Percentiles rank a stretch among this genome's conserved stretches.
Evolutionary conservation across 2,888 invertebrate genomes (phyloP).

Genomic region (Oscheius sp.): DNA sequence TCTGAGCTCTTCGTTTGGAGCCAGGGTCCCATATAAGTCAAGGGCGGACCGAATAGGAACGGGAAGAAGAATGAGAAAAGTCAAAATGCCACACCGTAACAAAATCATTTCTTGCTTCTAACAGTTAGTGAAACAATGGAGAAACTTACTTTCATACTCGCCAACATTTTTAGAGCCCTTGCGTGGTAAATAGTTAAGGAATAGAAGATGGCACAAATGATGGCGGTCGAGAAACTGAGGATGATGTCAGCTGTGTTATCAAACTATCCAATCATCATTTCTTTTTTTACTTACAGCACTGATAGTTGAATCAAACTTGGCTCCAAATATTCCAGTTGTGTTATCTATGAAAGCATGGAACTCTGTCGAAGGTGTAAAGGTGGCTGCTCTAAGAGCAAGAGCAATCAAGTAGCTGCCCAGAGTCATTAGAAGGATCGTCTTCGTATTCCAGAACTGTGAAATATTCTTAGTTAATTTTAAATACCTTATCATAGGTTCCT

Average conservation of each 20-base stretch:
- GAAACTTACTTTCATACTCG: no score
- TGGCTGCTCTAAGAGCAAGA: background rate
- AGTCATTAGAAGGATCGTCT: background rate
- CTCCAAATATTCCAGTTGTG: background rate
- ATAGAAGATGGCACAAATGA: slow-evolving; percentile 5
- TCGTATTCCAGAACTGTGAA: background rate
- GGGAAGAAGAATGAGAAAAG: background rate
- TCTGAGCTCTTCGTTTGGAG: background rate
- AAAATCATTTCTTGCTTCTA: background rate
- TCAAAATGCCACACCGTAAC: background rate
- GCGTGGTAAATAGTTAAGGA: no score
- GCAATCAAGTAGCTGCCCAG: background rate
- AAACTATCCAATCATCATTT: no score
- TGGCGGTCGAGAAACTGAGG: background rate
- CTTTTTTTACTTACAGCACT: no score
- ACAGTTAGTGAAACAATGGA: no score
- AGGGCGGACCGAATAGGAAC: background rate
- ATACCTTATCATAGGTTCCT: background rate
- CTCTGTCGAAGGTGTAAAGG: background rate
- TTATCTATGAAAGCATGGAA: background rate
- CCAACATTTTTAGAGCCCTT: no score
- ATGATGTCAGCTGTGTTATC: background rate
- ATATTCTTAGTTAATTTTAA: no score
- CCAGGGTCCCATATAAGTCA: background rate
- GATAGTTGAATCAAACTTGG: background rate